Percentiles rank a stretch among this genome's conserved stretches.
These are phyloP conservation scores for Drosophila limbata DNA, from an alignment of 2,888 invertebrate species.

Conservation along the genomic window DNA sequence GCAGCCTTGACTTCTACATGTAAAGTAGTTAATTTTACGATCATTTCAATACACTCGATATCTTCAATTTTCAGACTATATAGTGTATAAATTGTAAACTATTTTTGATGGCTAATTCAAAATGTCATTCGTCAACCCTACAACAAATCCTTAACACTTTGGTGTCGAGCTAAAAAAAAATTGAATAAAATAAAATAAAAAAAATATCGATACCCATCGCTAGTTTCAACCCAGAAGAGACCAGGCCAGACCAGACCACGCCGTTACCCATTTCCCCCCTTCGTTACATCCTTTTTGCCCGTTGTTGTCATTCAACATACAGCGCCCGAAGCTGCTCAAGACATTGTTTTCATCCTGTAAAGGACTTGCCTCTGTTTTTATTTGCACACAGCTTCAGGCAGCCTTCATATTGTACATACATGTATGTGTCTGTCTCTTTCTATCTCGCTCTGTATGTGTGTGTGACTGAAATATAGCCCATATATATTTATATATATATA, in stretches of 20 bases:
- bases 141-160: too few species aligned
- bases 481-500: slow-evolving; percentile 11
- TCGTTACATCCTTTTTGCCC: neutral
- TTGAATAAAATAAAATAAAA: too few species aligned
- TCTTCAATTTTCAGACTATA: too few species aligned
- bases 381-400: slow-evolving; percentile 68
- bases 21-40: too few species aligned
- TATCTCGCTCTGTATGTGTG: neutral
- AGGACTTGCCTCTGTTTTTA: slow-evolving; percentile 54
- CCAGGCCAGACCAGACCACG: neutral
- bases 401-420: slow-evolving; percentile 15
- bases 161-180: too few species aligned
- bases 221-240: too few species aligned
- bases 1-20: too few species aligned
- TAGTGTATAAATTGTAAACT: too few species aligned
- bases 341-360: slow-evolving; percentile 49
- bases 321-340: slow-evolving; percentile 29
- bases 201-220: too few species aligned
- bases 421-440: slow-evolving; percentile 1
- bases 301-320: slow-evolving; percentile 8
- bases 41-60: too few species aligned
- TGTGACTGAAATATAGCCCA: slow-evolving; percentile 25
- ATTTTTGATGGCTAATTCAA: too few species aligned
- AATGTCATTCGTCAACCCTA: too few species aligned
- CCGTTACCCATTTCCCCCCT: slow-evolving; percentile 2